These are phyloP conservation scores for Centroberyx gerrardi DNA, from an alignment of 2,797 vertebrate species.

Conservation along the genomic window DNA sequence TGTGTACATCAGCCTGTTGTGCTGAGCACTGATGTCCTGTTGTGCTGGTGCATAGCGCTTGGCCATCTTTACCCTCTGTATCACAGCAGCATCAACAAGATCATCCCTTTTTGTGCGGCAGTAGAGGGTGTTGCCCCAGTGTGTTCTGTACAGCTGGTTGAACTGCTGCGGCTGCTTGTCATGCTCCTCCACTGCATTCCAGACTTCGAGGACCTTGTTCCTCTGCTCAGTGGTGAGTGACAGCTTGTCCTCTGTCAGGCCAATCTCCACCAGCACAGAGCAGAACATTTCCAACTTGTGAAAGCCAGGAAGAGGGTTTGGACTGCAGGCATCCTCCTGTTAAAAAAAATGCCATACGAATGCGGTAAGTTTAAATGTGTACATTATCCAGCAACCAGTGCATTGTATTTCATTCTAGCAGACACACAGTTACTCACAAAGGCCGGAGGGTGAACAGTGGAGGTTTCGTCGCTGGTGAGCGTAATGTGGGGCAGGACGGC, in stretches of 20 bases:
- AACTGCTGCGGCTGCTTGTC: constrained; percentile 28
- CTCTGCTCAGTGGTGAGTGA: constrained; percentile 18
- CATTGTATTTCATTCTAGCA: constrained; percentile 16
- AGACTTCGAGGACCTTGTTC: constrained; percentile 5
- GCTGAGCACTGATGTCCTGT: constrained; percentile 33
- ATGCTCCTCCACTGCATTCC: constrained; percentile 27
- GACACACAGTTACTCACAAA: constrained; percentile 28
- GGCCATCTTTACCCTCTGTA: no score
- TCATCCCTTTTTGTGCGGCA: no score
- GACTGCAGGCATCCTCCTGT: constrained; percentile 11
- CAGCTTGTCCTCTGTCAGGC: constrained; percentile 12
- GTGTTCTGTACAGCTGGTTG: constrained; percentile 35
- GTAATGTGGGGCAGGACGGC: neutral
- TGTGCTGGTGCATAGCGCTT: no score
- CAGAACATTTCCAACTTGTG: constrained; percentile 20
- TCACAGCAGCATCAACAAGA: no score
- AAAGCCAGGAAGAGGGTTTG: constrained; percentile 20
- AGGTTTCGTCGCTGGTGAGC: neutral
- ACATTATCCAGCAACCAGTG: neutral
- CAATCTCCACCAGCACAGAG: neutral
- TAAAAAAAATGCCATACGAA: neutral
- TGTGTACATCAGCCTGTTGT: neutral
- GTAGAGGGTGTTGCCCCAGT: no score
- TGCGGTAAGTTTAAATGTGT: neutral
- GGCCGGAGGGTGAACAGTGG: neutral